These are phyloP conservation scores for Bedellia somnulentella DNA, from an alignment of 2,888 invertebrate species.

Conservation along the genomic window DNA sequence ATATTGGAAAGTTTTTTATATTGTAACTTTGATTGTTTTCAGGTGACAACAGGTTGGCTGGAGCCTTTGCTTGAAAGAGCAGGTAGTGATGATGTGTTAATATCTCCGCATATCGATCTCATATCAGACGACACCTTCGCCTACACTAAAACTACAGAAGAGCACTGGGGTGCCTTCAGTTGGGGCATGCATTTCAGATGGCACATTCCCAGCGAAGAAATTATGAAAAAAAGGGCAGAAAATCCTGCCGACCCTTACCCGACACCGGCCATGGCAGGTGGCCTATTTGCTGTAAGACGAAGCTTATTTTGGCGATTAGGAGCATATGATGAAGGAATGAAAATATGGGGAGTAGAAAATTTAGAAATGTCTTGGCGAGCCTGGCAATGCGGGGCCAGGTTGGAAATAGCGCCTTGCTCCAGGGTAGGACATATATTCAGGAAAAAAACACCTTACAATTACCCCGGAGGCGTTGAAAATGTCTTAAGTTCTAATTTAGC, in stretches of 20 bases:
- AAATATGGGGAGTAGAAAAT: conserved; percentile 98
- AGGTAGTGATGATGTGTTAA: conserved; percentile 46
- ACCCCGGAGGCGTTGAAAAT: conserved; percentile 87
- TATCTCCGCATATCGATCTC: conserved; percentile 59
- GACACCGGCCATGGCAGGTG: conserved; percentile 93
- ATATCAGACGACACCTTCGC: conserved; percentile 95
- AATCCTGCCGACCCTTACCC: conserved; percentile 71
- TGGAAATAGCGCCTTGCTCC: conserved; percentile 91
- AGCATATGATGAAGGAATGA: conserved; percentile 70
- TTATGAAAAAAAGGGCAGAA: conserved; percentile 62
- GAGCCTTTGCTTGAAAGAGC: conserved; percentile 59
- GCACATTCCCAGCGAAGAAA: conserved; percentile 73
- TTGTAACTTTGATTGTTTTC: conserved; percentile 5
- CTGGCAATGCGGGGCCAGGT: conserved; percentile 92
- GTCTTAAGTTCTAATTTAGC: conserved; percentile 90
- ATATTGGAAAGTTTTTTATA: too few relatives aligned
- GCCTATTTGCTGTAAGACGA: conserved; percentile 85
- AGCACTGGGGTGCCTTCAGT: conserved; percentile 98
- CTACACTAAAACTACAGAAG: conserved; percentile 91
- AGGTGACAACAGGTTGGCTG: conserved; percentile 66
- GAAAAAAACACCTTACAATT: conserved; percentile 91
- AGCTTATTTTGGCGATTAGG: conserved; percentile 87
- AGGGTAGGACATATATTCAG: conserved; percentile 93
- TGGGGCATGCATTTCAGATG: conserved; percentile 94
- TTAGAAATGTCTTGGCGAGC: conserved; percentile 95